phyloP scores from a whole-genome alignment of 2,888 invertebrate species.

The Ctena decussata region DNA sequence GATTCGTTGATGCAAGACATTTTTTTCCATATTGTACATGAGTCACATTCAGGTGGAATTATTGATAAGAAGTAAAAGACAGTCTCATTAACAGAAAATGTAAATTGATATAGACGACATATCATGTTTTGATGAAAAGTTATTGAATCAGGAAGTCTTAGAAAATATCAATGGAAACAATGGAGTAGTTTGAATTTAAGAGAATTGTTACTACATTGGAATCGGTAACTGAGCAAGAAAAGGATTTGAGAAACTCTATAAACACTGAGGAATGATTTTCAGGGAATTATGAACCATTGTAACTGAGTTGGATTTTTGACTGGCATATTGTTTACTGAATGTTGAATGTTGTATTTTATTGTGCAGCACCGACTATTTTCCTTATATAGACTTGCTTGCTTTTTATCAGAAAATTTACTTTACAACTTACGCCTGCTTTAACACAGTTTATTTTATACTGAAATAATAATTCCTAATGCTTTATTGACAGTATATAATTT shows the following conservation, averaged over 20 bases:
- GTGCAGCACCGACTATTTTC: constrained; percentile 1
- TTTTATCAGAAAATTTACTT: neutral
- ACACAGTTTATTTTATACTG: constrained; percentile 1
- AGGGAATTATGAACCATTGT: neutral
- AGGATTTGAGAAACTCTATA: neutral
- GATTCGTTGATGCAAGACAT: neutral
- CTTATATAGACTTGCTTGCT: constrained; percentile 8
- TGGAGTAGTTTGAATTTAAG: neutral
- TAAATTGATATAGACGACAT: neutral
- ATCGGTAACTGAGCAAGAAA: neutral
- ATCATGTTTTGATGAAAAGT: neutral
- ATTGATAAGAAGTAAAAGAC: neutral
- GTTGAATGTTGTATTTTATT: neutral
- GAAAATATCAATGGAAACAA: neutral
- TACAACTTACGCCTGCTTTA: neutral
- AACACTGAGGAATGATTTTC: neutral
- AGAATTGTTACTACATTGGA: too few species aligned
- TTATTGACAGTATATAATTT: neutral
- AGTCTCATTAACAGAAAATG: neutral
- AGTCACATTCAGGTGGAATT: constrained; percentile 7
- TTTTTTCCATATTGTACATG: neutral
- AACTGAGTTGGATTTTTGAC: neutral
- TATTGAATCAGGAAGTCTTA: neutral
- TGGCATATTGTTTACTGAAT: too few species aligned
- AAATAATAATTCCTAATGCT: neutral